Conservation (phyloP, 1,140 invertebrate species). For the Mactra quadrangularis region DNA sequence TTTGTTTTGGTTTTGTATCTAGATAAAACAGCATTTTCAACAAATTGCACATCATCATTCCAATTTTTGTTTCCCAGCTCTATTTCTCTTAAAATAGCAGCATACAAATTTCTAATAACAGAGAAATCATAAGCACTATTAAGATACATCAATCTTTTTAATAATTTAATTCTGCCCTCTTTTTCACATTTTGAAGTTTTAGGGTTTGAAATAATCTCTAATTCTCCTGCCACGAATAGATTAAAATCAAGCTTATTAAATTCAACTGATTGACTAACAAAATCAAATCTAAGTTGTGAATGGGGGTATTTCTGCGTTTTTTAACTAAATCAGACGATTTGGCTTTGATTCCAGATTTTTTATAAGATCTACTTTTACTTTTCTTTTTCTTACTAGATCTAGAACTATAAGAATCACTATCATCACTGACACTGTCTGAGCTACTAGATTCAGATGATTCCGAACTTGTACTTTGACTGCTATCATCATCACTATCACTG, state of each 20-base stretch:
- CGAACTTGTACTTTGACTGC: too few species aligned
- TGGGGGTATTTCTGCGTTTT: neutral
- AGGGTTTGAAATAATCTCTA: neutral
- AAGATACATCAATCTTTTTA: too few species aligned
- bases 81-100: neutral
- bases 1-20: neutral
- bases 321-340: neutral
- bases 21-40: neutral
- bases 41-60: neutral
- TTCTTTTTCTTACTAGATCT: too few species aligned
- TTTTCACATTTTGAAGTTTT: neutral
- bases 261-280: neutral
- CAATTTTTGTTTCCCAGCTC: neutral
- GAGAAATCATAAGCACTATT: neutral
- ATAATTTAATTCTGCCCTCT: neutral
- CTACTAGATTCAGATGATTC: too few species aligned
- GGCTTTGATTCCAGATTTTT: neutral
- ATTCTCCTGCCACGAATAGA: too few species aligned
- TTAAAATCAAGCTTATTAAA: neutral
- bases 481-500: too few species aligned
- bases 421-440: too few species aligned
- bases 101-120: neutral
- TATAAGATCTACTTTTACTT: too few species aligned
- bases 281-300: neutral
- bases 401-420: too few species aligned